Percentiles rank a stretch among this genome's conserved stretches.
phyloP scores from a whole-genome alignment of 2,888 invertebrate species.

The Harmothoe impar region DNA sequence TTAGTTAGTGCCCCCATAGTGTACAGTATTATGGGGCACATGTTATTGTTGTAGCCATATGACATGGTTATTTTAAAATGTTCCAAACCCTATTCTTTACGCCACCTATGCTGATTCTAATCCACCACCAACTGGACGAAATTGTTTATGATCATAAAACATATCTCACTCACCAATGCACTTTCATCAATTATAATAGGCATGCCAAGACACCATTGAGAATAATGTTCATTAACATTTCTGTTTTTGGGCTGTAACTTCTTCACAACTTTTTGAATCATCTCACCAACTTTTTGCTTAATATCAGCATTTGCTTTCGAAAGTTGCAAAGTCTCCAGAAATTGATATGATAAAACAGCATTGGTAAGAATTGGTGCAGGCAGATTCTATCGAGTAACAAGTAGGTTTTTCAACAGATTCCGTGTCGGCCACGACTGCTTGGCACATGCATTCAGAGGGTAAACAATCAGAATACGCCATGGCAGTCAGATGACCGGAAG shows the following conservation, averaged over 20 bases:
- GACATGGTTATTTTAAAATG: too few species aligned
- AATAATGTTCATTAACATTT: too few species aligned
- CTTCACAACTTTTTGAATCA: too few species aligned
- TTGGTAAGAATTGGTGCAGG: neutral
- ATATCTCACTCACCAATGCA: constrained; percentile 13
- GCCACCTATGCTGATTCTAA: neutral
- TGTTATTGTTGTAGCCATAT: too few species aligned
- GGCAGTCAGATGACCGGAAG: constrained; percentile 40
- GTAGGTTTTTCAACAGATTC: neutral
- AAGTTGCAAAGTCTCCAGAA: too few species aligned
- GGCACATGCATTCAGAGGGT: constrained; percentile 47
- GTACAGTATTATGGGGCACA: too few species aligned
- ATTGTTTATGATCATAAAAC: neutral
- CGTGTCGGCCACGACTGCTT: neutral
- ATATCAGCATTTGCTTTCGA: too few species aligned
- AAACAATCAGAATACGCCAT: constrained; percentile 33
- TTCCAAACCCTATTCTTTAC: neutral
- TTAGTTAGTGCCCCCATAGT: too few species aligned
- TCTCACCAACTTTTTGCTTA: too few species aligned
- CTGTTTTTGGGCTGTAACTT: too few species aligned
- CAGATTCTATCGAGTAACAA: constrained; percentile 17
- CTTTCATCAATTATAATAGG: neutral
- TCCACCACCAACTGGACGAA: neutral
- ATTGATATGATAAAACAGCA: neutral
- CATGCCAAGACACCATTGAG: too few species aligned